These are phyloP conservation scores for Hanleya hanleyi DNA, from an alignment of 2,888 invertebrate genomes.

Conservation along the genomic window DNA sequence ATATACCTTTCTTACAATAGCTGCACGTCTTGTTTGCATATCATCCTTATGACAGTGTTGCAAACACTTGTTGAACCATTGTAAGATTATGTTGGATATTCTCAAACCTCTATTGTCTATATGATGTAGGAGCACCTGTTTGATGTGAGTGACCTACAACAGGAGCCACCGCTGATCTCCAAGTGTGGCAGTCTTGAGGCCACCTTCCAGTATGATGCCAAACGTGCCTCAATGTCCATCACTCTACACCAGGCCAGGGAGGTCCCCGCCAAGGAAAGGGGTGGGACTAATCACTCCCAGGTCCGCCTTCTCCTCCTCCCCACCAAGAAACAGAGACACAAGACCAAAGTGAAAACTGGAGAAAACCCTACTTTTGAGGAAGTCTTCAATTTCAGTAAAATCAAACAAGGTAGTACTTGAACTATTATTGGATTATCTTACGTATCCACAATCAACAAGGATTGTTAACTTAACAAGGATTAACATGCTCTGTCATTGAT, in stretches of 20 bases:
- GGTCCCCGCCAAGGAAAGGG: conserved; percentile 78
- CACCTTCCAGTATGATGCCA: conserved; percentile 91
- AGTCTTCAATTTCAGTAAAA: conserved; percentile 90
- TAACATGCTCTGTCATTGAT: no score
- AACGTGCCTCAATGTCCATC: conserved; percentile 92
- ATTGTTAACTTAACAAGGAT: no score
- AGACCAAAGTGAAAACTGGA: conserved; percentile 93
- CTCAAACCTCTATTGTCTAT: no score
- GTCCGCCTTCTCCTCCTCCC: conserved; percentile 91
- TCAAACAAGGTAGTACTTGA: conserved; percentile 75
- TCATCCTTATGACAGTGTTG: no score
- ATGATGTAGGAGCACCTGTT: conserved; percentile 72
- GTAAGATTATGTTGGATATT: no score
- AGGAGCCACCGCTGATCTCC: conserved; percentile 65
- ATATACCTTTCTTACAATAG: no score
- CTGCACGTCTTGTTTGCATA: no score
- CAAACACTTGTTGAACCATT: no score
- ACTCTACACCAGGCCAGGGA: conserved; percentile 91
- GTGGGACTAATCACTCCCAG: conserved; percentile 66
- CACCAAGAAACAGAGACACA: conserved; percentile 93
- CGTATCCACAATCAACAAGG: no score
- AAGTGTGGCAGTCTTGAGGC: conserved; percentile 87
- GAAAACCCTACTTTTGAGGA: conserved; percentile 95
- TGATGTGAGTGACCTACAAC: conserved; percentile 74
- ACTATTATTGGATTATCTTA: no score